Base-by-base conservation (phyloP, 2,888 invertebrate species). In the Ommatoiulus sabulosus region DNA sequence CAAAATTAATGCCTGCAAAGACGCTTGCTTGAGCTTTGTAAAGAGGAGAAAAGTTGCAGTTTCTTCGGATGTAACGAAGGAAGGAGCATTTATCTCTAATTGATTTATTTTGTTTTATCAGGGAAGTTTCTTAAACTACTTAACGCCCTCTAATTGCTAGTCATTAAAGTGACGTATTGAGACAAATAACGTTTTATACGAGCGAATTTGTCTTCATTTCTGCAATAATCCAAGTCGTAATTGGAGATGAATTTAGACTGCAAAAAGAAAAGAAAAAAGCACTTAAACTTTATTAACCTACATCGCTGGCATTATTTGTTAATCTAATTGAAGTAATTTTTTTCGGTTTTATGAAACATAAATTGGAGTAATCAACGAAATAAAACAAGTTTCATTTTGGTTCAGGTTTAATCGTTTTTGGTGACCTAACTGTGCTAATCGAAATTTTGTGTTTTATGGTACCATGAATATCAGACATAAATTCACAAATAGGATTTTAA, bases 131-230 rank as follows among this genome's bases (percentile, higher is more conserved):
- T 80, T 80, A 80, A 80, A 80, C 80, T 80, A 80, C 80, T 80
- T 80, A 80, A 80, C 80, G 24, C 80, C 72, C 72, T 80, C 80
- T 80, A 80, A 80, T 80, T 80, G 80, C 80, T 80, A 80, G 80
- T 43, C 80, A 80, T 80, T 80, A 80, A 80, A 80, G 35, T 80
- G 80, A 80, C 80, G 80, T 80, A 80, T 80, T 80, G 80, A 80
- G 80, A 80, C 35, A 80, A 52, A 52, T 52, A 52, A 80, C 80
- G 35, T 80, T 80, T 80, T 80, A 35, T 80, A 80, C 80, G 80
- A 43, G 15, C 80, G 12, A 80, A 80, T 80, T 80, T 80, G 80
- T 80, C 80, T 80, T 80, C 35, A 80, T 80, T 80, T 80, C 80
- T 35, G 35, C 80, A 80, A 80, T 80, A 80, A 80, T 35, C 80